Evolutionary conservation across 1,140 invertebrate species (phyloP).

Genomic region (Lutraria rhynchaena): DNA sequence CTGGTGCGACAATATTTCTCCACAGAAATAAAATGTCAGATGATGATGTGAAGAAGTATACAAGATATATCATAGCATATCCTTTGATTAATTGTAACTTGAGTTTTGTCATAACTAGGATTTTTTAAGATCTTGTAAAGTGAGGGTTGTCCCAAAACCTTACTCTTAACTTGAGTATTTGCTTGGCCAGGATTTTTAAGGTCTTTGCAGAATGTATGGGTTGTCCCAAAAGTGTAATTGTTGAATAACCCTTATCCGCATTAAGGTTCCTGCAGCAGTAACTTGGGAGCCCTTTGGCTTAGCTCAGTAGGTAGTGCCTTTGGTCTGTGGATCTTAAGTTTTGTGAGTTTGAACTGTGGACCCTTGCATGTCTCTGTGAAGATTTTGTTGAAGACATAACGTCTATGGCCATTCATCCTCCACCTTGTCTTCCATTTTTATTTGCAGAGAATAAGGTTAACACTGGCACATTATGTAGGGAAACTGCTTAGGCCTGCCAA

Average conservation of each 20-base stretch:
- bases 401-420: too few relatives aligned
- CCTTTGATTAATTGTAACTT: conserved; percentile 64
- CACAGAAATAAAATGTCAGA: conserved; percentile 63
- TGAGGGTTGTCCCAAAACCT: neutral
- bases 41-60: conserved; percentile 69
- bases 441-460: too few relatives aligned
- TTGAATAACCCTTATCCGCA: neutral
- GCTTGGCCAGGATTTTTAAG: neutral
- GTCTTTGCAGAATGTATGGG: neutral
- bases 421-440: too few relatives aligned
- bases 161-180: neutral
- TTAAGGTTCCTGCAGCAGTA: too few relatives aligned
- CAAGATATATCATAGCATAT: conserved; percentile 78
- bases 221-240: neutral
- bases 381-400: too few relatives aligned
- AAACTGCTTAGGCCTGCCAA: too few relatives aligned
- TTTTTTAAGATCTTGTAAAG: neutral
- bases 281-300: too few relatives aligned
- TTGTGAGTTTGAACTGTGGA: too few relatives aligned
- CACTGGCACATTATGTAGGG: too few relatives aligned
- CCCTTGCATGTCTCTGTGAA: too few relatives aligned
- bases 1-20: conserved; percentile 66
- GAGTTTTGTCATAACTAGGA: neutral
- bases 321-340: too few relatives aligned
- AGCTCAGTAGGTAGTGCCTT: too few relatives aligned